Conservation (phyloP, 2,888 invertebrate genomes). For the Heliconius cydno region DNA sequence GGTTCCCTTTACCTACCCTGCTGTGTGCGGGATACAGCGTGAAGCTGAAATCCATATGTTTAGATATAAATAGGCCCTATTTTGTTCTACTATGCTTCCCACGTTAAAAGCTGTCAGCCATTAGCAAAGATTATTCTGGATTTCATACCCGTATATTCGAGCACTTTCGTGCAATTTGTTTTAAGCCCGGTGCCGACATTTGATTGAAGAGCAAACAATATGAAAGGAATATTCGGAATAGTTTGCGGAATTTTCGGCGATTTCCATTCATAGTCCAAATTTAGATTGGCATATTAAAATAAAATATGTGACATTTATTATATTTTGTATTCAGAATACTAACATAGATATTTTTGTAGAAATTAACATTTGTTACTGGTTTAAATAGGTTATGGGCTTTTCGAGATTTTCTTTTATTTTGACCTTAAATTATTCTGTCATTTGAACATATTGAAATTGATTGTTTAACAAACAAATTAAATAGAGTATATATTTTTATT, state of each 20-base stretch:
- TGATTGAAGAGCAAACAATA: constrained; percentile 38
- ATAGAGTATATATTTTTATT: too few relatives aligned
- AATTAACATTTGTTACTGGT: not conserved
- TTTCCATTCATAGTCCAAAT: constrained; percentile 10
- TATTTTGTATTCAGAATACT: not conserved
- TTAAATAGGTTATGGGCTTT: not conserved
- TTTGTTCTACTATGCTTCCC: constrained; percentile 17
- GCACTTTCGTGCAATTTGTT: constrained; percentile 36
- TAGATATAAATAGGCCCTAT: not conserved
- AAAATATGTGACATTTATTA: not conserved
- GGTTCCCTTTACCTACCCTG: too few relatives aligned
- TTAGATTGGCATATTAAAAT: not conserved
- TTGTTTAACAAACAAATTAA: too few relatives aligned
- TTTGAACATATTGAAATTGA: not conserved
- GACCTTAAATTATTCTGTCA: too few relatives aligned
- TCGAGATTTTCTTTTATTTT: too few relatives aligned
- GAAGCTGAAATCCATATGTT: too few relatives aligned
- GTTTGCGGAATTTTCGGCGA: constrained; percentile 8
- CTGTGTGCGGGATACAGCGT: too few relatives aligned
- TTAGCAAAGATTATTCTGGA: constrained; percentile 37
- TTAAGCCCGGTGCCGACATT: constrained; percentile 18
- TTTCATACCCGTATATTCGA: constrained; percentile 34
- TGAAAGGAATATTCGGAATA: constrained; percentile 28
- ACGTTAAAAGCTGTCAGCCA: constrained; percentile 34
- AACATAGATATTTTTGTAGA: not conserved